phyloP scores from a whole-genome alignment of 2,113 vertebrate genomes.

The Tetraodon nigroviridis region DNA sequence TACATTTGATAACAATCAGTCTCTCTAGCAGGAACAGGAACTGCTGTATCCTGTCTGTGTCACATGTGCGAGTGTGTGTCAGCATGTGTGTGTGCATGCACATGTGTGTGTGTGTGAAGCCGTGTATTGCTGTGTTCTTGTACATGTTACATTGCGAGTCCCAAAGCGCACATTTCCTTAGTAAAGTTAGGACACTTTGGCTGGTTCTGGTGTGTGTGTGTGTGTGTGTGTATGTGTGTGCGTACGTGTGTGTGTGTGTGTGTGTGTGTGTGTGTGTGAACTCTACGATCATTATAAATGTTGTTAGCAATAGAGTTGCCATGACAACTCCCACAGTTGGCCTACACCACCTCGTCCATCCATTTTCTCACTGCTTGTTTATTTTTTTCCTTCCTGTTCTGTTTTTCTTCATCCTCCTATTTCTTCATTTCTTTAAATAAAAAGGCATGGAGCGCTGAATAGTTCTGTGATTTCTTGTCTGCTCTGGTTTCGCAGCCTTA shows the following conservation, averaged over 20 bases:
- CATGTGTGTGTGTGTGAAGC: neutral
- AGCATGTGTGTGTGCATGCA: too few species aligned
- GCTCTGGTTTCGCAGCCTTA: constrained; percentile 47
- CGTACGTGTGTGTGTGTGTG: too few species aligned
- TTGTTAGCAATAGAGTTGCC: too few species aligned
- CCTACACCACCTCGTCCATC: neutral
- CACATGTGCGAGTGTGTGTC: too few species aligned
- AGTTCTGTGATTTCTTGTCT: constrained; percentile 8
- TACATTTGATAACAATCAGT: too few species aligned
- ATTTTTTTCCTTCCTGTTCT: neutral
- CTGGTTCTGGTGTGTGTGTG: neutral
- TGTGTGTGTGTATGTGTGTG: neutral
- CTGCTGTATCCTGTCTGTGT: too few species aligned
- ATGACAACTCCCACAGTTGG: neutral
- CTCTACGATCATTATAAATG: too few species aligned
- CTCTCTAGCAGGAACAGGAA: too few species aligned
- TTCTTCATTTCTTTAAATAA: neutral
- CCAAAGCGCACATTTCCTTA: too few species aligned
- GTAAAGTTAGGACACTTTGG: too few species aligned
- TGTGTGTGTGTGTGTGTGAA: too few species aligned
- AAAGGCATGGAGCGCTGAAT: constrained; percentile 18
- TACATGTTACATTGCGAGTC: neutral
- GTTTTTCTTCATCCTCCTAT: neutral
- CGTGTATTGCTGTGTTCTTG: neutral
- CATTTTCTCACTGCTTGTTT: neutral